Evolutionary conservation across 2,797 vertebrate species (phyloP), one percentile per base, ranked within the genome.

Genomic region (Chrysocyon brachyurus): DNA sequence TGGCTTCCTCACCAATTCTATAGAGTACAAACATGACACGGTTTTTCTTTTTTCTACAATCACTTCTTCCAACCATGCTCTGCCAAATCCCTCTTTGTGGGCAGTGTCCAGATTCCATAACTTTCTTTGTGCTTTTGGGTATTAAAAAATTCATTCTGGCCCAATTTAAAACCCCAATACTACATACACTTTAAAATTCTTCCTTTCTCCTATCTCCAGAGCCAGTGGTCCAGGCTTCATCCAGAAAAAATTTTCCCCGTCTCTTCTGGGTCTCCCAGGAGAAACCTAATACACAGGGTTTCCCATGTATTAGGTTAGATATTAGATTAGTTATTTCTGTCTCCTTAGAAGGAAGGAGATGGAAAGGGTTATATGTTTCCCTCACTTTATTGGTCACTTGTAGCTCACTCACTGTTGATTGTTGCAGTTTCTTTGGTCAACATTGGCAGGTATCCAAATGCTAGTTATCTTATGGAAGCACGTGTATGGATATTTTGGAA

Each of bases 101-200:
- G 70, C 15, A 46, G 19, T 36, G 84, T 95, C 40, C 54, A 59
- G 63, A 70, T 92, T 96, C 46, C 28, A 40, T 91, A 96, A 79
- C 46, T 94, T 95, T 87, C 64, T 92, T 19, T 92, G 59, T 94
- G 46, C 70, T 90, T 94, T 85, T 64, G 87, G 36, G 36, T 64
- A 90, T 90, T 94, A 63, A 28, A 79, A 90, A 79, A 78, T 72
- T 87, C 8, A 46, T 84, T 95, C 63, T 79, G 61, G 54, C 82
- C 54, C 46, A 94, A 63, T 73, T 79, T 94, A 84, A 90, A 92
- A 73, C 77, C 84, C 36, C 17, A 94, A 2, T 87, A 87, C 79
- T 72, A 33, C 33, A 52, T 87, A 21, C 28, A 61, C 9, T 72
- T 82, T 86, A 56, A 87, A 88, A 63, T 61, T 92, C 46, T 96